A percentile compares a stretch with the other conserved stretches of the same genome.
phyloP scores from a whole-genome alignment of 2,888 invertebrate species.

The Rhopalosiphum nymphaeae region DNA sequence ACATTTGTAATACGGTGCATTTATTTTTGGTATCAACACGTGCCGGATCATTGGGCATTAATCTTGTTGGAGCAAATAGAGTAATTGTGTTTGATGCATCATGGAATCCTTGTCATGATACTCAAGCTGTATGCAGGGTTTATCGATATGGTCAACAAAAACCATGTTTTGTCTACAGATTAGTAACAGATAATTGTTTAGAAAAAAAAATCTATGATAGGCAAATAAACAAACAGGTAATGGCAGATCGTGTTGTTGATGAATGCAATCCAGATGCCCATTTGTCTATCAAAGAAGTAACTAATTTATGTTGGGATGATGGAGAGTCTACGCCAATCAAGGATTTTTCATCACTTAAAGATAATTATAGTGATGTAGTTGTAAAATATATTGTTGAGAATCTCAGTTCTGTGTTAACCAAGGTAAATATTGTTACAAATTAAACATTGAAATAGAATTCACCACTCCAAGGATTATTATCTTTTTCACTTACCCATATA shows the following conservation, averaged over 20 bases:
- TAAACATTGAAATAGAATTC: slow-evolving; percentile 2
- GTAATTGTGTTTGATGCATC: slow-evolving; percentile 98
- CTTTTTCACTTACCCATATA: neutral
- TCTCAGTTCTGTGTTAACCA: slow-evolving; percentile 72
- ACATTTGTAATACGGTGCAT: slow-evolving; percentile 86
- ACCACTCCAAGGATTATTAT: neutral
- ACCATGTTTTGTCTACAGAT: slow-evolving; percentile 93
- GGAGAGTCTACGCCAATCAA: slow-evolving; percentile 75
- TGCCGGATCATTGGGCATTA: slow-evolving; percentile 96
- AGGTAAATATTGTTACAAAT: slow-evolving; percentile 69
- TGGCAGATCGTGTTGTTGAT: slow-evolving; percentile 98
- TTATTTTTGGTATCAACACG: slow-evolving; percentile 96
- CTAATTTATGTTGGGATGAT: slow-evolving; percentile 90
- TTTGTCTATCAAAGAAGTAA: slow-evolving; percentile 85
- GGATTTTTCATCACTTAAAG: slow-evolving; percentile 80
- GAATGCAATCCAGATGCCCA: slow-evolving; percentile 98
- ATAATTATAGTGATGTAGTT: slow-evolving; percentile 85
- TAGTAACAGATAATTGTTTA: slow-evolving; percentile 96
- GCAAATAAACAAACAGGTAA: slow-evolving; percentile 98
- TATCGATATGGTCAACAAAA: slow-evolving; percentile 95
- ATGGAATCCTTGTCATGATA: slow-evolving; percentile 99
- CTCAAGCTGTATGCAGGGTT: slow-evolving; percentile 96
- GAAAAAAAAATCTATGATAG: slow-evolving; percentile 98
- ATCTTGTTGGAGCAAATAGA: slow-evolving; percentile 96
- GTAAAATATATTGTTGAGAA: slow-evolving; percentile 78